These are phyloP conservation scores for Diaprepes abbreviatus DNA, from an alignment of 2,888 invertebrate species.

Conservation along the genomic window DNA sequence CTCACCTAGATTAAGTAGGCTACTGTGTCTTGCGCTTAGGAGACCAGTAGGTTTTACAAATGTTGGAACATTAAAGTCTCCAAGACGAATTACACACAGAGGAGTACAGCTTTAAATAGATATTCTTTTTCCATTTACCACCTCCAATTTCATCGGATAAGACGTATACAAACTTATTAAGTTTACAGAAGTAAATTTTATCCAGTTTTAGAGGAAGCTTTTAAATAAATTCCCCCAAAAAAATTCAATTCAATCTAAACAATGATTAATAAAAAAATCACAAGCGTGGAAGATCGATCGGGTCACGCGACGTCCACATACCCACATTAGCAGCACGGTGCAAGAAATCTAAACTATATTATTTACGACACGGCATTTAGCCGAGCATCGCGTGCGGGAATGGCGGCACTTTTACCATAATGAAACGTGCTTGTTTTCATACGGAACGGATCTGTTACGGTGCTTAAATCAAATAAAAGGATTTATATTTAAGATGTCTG, in stretches of 20 bases:
- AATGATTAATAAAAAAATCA: slow-evolving; percentile 42
- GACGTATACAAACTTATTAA: too few relatives aligned
- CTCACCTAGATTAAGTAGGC: too few relatives aligned
- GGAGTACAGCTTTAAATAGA: too few relatives aligned
- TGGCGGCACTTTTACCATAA: slow-evolving; percentile 57
- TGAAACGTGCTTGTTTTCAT: slow-evolving; percentile 48
- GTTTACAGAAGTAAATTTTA: too few relatives aligned
- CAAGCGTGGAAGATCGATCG: slow-evolving; percentile 53
- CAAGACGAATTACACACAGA: too few relatives aligned
- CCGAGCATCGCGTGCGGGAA: slow-evolving; percentile 57
- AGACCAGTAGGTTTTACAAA: too few relatives aligned
- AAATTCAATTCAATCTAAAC: slow-evolving; percentile 1
- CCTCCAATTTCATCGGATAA: too few relatives aligned
- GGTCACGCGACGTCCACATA: slow-evolving; percentile 56
- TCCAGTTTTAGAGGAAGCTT: too few relatives aligned
- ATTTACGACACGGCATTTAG: slow-evolving; percentile 60
- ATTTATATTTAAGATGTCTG: slow-evolving; percentile 34
- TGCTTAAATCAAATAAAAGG: slow-evolving; percentile 39
- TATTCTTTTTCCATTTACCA: too few relatives aligned
- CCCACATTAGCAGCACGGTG: slow-evolving; percentile 36
- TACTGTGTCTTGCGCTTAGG: too few relatives aligned
- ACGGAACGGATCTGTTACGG: slow-evolving; percentile 31
- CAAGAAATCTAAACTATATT: slow-evolving; percentile 55
- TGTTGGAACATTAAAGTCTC: too few relatives aligned
- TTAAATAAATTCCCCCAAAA: too few relatives aligned